Evolutionary conservation across 2,113 vertebrate species (phyloP).

Genomic region (Tilapia sparmanii): DNA sequence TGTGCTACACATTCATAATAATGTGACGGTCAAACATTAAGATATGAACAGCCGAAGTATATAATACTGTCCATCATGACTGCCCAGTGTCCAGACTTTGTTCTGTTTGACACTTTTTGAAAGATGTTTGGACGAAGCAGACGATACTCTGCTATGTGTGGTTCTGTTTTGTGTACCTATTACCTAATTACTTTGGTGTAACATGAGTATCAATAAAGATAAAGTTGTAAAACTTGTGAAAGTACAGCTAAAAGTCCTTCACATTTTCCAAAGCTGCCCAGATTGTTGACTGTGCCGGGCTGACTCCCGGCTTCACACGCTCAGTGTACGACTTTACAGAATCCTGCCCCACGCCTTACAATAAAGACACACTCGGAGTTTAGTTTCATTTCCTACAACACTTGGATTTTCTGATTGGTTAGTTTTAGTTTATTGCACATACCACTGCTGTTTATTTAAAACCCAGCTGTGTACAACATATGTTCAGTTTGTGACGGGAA

Average conservation of each 20-base stretch:
- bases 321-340: not conserved
- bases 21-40: not conserved
- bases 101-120: not conserved
- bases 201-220: not conserved
- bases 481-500: not conserved
- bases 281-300: not conserved
- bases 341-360: not conserved
- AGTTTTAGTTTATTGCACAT: not conserved
- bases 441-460: not conserved
- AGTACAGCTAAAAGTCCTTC: not conserved
- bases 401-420: not conserved
- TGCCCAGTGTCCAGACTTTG: not conserved
- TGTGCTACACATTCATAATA: not conserved
- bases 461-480: not conserved
- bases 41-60: not conserved
- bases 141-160: not conserved
- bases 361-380: not conserved
- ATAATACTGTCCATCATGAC: not conserved
- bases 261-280: not conserved
- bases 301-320: not conserved
- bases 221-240: not conserved
- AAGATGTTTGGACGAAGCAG: not conserved
- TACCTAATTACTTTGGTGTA: not conserved
- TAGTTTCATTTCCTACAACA: not conserved
- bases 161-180: not conserved